Percentiles rank a stretch among this genome's conserved stretches.
Evolutionary conservation across 1,140 invertebrate genomes (phyloP).

Genomic region (Brachionus plicatilis): DNA sequence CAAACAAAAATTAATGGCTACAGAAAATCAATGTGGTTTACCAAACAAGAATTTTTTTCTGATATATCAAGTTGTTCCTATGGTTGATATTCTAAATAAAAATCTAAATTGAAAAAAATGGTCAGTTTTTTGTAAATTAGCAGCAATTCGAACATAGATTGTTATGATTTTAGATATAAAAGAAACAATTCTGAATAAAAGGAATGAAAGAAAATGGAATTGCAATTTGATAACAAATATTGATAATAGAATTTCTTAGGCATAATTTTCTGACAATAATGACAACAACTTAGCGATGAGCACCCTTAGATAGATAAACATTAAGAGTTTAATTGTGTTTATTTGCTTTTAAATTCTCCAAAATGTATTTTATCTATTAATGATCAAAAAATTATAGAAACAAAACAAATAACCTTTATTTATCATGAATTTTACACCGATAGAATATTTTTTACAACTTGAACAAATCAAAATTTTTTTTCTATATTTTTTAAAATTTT

Average conservation of each 20-base stretch:
- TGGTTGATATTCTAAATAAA: neutral
- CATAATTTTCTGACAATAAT: slow-evolving; percentile 23
- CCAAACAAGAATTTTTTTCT: neutral
- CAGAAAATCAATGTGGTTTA: neutral
- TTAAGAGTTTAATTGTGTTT: neutral
- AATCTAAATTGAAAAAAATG: slow-evolving; percentile 9
- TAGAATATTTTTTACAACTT: neutral
- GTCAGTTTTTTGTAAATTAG: neutral
- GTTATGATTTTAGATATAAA: neutral
- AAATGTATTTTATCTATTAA: neutral
- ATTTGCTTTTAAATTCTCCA: neutral
- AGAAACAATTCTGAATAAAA: neutral
- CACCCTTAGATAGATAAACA: slow-evolving; percentile 3
- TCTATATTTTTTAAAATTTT: neutral
- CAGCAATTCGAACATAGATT: neutral
- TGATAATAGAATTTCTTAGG: slow-evolving; percentile 15
- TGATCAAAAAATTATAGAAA: neutral
- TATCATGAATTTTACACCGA: neutral
- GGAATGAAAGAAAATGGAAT: neutral
- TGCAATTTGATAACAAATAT: slow-evolving; percentile 5
- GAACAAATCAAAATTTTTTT: neutral
- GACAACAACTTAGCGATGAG: neutral
- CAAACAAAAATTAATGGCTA: neutral
- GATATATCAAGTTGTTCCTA: neutral
- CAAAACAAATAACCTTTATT: neutral